A percentile compares a stretch with the other conserved stretches of the same genome.
Evolutionary conservation across 2,797 vertebrate species (phyloP).

Genomic region (Crocidura indochinensis): DNA sequence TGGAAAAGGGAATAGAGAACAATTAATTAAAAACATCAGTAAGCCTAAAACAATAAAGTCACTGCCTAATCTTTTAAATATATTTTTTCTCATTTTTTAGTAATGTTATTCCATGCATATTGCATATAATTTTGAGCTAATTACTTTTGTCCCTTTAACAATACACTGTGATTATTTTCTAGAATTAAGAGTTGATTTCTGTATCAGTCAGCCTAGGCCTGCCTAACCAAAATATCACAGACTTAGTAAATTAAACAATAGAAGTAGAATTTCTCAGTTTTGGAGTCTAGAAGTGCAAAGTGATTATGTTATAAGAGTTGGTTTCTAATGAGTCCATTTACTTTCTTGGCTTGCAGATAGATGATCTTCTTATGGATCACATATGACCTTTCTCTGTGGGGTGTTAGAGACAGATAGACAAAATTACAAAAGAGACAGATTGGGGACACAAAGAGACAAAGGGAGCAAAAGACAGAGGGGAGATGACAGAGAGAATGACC

Average conservation of each 20-base stretch:
- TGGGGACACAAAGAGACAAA: no score
- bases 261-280: not conserved
- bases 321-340: not conserved
- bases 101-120: not conserved
- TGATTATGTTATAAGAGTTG: not conserved
- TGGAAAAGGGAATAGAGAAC: not conserved
- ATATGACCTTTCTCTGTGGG: not conserved
- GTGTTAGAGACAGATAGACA: no score
- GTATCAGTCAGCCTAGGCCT: not conserved
- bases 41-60: not conserved
- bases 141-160: not conserved
- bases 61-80: conserved; percentile 17
- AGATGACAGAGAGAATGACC: no score
- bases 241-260: not conserved
- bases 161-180: not conserved
- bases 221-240: not conserved
- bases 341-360: not conserved
- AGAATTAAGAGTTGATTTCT: not conserved
- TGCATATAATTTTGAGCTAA: not conserved
- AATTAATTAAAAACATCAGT: conserved; percentile 3
- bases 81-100: not conserved
- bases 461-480: no score
- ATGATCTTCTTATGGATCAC: not conserved
- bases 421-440: no score
- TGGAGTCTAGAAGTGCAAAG: not conserved